Percentiles rank a stretch among this genome's conserved stretches.
Conservation (phyloP, 2,888 invertebrate genomes). For the Pyrgus malvae region DNA sequence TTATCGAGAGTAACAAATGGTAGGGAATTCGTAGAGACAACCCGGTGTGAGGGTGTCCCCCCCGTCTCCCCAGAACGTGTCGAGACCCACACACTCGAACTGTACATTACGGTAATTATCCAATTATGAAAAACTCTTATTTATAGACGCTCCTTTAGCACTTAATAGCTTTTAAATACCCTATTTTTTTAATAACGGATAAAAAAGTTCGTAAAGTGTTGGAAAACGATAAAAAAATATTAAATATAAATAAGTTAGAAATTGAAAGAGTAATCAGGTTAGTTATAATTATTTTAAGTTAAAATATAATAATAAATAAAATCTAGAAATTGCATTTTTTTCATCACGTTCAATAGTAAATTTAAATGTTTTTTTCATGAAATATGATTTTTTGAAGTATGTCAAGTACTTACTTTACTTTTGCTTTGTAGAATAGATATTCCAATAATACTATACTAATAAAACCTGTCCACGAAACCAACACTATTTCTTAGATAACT, state of each 20-base stretch:
- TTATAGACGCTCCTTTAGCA: slow-evolving; percentile 26
- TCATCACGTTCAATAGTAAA: no score
- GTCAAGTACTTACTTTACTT: no score
- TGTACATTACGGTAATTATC: slow-evolving; percentile 78
- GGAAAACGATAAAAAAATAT: neutral
- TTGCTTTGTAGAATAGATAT: no score
- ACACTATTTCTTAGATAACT: no score
- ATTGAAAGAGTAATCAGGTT: no score
- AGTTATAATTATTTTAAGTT: no score
- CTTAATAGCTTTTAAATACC: slow-evolving; percentile 17
- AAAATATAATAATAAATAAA: no score
- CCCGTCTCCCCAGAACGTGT: slow-evolving; percentile 52
- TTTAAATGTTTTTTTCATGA: no score
- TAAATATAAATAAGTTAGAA: neutral
- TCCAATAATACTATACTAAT: no score
- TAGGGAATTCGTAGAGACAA: slow-evolving; percentile 47
- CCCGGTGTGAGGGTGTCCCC: slow-evolving; percentile 37
- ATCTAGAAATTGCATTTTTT: no score
- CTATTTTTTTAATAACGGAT: neutral
- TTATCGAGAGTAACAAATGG: slow-evolving; percentile 38
- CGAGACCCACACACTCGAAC: slow-evolving; percentile 63
- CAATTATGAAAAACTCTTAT: slow-evolving; percentile 63
- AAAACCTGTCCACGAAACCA: no score
- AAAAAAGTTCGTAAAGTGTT: neutral
- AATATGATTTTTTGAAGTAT: no score